These are phyloP conservation scores for Scarus forsteni DNA, from an alignment of 2,797 vertebrate species.

Conservation along the genomic window DNA sequence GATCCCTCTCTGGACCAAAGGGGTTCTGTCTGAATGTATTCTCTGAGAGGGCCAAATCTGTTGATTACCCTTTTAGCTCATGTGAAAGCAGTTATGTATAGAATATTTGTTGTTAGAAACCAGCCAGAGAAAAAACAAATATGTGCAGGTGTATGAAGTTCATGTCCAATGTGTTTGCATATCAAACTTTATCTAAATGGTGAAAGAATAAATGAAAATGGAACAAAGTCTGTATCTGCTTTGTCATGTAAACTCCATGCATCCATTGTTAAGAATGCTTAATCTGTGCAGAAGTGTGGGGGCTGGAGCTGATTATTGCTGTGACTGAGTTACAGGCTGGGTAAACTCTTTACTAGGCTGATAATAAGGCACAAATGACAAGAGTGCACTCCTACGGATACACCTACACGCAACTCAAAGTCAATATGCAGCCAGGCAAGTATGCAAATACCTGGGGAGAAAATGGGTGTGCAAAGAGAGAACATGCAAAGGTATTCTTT, in stretches of 20 bases:
- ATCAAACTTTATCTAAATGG: conserved; percentile 61
- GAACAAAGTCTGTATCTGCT: conserved; percentile 47
- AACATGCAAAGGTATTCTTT: too few species aligned
- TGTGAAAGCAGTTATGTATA: conserved; percentile 59
- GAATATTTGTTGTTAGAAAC: conserved; percentile 56
- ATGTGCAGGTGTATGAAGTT: conserved; percentile 59
- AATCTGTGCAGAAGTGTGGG: too few species aligned
- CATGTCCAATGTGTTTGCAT: conserved; percentile 59
- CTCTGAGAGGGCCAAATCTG: conserved; percentile 46
- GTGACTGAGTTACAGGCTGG: too few species aligned
- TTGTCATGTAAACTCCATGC: background rate
- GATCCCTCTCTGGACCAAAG: conserved; percentile 62
- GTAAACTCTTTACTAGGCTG: too few species aligned
- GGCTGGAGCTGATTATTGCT: too few species aligned
- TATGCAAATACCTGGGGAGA: too few species aligned
- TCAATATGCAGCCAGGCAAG: too few species aligned
- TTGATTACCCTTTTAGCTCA: conserved; percentile 36
- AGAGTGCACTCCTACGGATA: too few species aligned
- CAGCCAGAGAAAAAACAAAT: conserved; percentile 34
- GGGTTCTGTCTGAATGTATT: conserved; percentile 80
- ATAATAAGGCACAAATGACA: too few species aligned
- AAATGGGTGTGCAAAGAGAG: too few species aligned
- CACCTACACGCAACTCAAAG: too few species aligned
- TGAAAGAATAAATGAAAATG: conserved; percentile 70
- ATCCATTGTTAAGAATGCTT: too few species aligned